These are phyloP conservation scores for Neodiprion pinetum DNA, from an alignment of 1,140 invertebrate genomes.

Conservation along the genomic window DNA sequence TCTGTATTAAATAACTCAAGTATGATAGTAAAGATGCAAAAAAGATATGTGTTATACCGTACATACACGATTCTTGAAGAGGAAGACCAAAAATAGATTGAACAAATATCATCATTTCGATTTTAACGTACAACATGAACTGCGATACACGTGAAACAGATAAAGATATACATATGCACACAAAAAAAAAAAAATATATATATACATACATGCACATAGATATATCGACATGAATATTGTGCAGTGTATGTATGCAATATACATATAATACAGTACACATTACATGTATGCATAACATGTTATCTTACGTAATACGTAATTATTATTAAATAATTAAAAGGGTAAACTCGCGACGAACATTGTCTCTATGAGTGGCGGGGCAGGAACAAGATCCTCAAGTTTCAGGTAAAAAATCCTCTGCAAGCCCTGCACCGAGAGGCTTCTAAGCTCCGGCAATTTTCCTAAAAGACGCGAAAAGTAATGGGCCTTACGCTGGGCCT, in stretches of 20 bases:
- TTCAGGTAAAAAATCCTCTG: conserved; percentile 95
- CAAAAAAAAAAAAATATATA: background rate
- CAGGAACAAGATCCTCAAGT: conserved; percentile 88
- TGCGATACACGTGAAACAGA: too few relatives aligned
- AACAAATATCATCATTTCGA: too few relatives aligned
- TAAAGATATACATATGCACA: too few relatives aligned
- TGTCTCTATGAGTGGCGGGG: conserved; percentile 91
- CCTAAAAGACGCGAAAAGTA: conserved; percentile 92
- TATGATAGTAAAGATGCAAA: too few relatives aligned
- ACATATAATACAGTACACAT: background rate
- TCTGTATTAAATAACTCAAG: too few relatives aligned
- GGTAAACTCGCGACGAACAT: conserved; percentile 94
- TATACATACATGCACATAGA: background rate
- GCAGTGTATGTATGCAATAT: background rate
- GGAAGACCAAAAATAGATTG: too few relatives aligned
- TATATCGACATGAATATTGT: background rate
- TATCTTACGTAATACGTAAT: background rate
- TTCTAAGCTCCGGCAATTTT: conserved; percentile 89
- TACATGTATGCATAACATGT: background rate
- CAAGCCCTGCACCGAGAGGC: conserved; percentile 89
- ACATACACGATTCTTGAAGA: too few relatives aligned
- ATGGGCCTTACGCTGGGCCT: conserved; percentile 85
- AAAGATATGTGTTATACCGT: too few relatives aligned
- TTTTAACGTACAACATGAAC: too few relatives aligned
- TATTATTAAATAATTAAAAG: conserved; percentile 72